Percentiles rank a stretch among this genome's conserved stretches.
Evolutionary conservation across 2,888 invertebrate genomes (phyloP).

Genomic region (Leptinotarsa tumamoca): DNA sequence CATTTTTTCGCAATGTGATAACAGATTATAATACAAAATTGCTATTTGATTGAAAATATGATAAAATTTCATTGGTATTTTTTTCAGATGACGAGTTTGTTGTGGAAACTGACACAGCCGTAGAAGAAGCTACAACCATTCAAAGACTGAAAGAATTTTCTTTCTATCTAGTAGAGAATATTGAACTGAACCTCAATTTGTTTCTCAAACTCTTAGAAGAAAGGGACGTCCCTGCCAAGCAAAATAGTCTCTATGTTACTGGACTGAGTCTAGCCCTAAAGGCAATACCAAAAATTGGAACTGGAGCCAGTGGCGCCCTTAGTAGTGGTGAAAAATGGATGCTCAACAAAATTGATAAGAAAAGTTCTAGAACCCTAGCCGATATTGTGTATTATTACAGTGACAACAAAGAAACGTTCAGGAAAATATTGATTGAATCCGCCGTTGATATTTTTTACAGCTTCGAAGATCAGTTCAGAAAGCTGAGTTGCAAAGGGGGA

Average conservation of each 20-base stretch:
- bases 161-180: slow-evolving; percentile 40
- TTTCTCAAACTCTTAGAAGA: slow-evolving; percentile 43
- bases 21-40: no score
- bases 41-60: no score
- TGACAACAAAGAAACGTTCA: slow-evolving; percentile 40
- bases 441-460: slow-evolving; percentile 40
- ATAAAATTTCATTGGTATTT: background rate
- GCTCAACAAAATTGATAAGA: slow-evolving; percentile 44
- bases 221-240: slow-evolving; percentile 30
- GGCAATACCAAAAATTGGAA: slow-evolving; percentile 37
- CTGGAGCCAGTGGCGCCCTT: slow-evolving; percentile 34
- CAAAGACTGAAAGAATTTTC: slow-evolving; percentile 42
- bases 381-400: slow-evolving; percentile 45
- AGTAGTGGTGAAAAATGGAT: slow-evolving; percentile 38
- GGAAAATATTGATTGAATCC: slow-evolving; percentile 39
- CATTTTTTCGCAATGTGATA: no score
- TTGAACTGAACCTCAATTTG: slow-evolving; percentile 43
- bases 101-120: slow-evolving; percentile 5
- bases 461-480: slow-evolving; percentile 41
- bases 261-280: slow-evolving; percentile 34
- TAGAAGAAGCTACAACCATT: slow-evolving; percentile 13
- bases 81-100: slow-evolving; percentile 33
- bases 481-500: slow-evolving; percentile 38
- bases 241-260: slow-evolving; percentile 35
- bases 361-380: slow-evolving; percentile 41